Percentiles rank a stretch among this genome's conserved stretches.
These are phyloP conservation scores for Elysia crispata DNA, from an alignment of 2,888 invertebrate genomes.

Conservation along the genomic window DNA sequence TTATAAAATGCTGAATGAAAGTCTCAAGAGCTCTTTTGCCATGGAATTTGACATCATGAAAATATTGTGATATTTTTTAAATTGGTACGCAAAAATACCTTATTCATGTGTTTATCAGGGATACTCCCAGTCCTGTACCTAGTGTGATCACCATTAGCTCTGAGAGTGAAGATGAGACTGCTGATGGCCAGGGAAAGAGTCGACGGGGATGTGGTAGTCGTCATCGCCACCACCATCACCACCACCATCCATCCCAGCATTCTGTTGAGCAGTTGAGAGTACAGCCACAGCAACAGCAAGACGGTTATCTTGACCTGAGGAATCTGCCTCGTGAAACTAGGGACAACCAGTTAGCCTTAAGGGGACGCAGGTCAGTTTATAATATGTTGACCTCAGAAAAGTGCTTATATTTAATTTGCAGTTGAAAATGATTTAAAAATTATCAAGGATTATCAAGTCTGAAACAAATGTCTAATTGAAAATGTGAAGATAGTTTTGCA, in stretches of 20 bases:
- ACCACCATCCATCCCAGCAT: background rate
- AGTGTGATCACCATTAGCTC: constrained; percentile 97
- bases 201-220: constrained; percentile 37
- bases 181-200: constrained; percentile 44
- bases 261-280: too few species aligned
- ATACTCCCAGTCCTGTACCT: constrained; percentile 95
- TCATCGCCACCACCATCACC: constrained; percentile 36
- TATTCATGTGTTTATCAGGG: constrained; percentile 94
- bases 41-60: too few species aligned
- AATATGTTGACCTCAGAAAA: too few species aligned
- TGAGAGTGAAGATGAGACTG: constrained; percentile 67
- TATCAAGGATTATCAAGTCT: too few species aligned
- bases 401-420: too few species aligned
- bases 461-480: too few species aligned
- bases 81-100: too few species aligned
- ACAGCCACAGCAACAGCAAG: constrained; percentile 12
- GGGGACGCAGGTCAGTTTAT: constrained; percentile 1
- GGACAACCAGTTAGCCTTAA: background rate
- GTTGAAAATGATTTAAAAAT: too few species aligned
- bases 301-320: constrained; percentile 38
- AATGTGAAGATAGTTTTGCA: too few species aligned
- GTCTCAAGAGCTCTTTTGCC: too few species aligned
- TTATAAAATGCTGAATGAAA: too few species aligned
- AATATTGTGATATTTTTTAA: too few species aligned
- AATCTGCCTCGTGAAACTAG: constrained; percentile 30